Conservation (phyloP, 2,888 invertebrate genomes). For the Drosophila lutescens region DNA sequence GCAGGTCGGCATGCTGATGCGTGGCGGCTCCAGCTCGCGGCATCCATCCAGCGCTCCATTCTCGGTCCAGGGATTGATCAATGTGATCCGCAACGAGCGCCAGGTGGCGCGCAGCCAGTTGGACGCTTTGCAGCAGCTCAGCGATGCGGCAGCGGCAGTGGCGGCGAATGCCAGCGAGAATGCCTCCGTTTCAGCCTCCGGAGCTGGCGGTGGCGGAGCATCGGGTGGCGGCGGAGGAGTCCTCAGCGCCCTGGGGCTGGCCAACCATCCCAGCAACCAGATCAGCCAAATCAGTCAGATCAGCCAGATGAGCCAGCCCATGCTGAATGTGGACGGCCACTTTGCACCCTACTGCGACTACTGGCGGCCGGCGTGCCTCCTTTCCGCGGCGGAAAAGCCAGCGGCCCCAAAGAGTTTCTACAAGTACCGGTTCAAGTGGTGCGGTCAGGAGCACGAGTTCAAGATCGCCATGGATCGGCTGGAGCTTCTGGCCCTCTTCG, state of each 20-base stretch:
- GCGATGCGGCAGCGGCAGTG: conserved; percentile 49
- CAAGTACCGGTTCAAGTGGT: conserved; percentile 83
- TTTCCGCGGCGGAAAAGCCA: conserved; percentile 81
- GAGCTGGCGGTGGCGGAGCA: conserved; percentile 9
- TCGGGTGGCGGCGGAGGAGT: conserved; percentile 26
- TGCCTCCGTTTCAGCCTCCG: conserved; percentile 32
- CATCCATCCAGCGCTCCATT: conserved; percentile 52
- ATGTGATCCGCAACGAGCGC: conserved; percentile 76
- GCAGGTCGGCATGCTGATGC: conserved; percentile 63
- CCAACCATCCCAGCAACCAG: conserved; percentile 46
- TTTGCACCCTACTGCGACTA: conserved; percentile 83
- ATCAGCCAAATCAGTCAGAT: conserved; percentile 37
- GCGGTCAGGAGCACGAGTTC: conserved; percentile 81
- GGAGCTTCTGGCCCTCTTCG: conserved; percentile 95
- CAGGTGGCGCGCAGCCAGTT: conserved; percentile 51
- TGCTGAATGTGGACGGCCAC: conserved; percentile 82
- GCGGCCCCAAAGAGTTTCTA: conserved; percentile 83
- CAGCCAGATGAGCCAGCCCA: conserved; percentile 62
- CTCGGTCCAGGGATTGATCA: conserved; percentile 80
- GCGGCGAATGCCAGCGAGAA: conserved; percentile 29
- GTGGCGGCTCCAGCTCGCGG: conserved; percentile 55
- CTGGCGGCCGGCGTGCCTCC: conserved; percentile 82
- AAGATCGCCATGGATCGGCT: conserved; percentile 97
- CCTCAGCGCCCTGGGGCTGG: conserved; percentile 27
- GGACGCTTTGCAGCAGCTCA: conserved; percentile 62